Evolutionary conservation across 2,113 vertebrate species (phyloP).

Genomic region (Plotosus lineatus): DNA sequence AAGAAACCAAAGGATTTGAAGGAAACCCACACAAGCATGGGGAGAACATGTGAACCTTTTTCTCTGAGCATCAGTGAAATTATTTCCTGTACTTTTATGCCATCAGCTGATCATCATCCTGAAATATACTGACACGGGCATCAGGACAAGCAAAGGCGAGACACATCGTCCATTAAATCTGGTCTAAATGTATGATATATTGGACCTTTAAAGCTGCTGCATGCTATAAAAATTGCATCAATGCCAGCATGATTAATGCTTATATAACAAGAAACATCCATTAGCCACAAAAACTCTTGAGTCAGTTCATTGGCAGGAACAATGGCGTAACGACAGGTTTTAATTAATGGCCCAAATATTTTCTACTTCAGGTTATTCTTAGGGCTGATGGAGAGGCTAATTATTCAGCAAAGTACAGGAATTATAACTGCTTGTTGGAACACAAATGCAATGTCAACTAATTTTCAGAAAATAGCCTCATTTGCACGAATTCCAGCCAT

Average conservation of each 20-base stretch:
- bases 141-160: constrained; percentile 7
- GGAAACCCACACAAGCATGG: no score
- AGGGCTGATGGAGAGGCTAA: not conserved
- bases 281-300: constrained; percentile 11
- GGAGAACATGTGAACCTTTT: no score
- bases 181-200: constrained; percentile 4
- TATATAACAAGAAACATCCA: constrained; percentile 24
- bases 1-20: no score
- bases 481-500: not conserved
- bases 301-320: constrained; percentile 1
- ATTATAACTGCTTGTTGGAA: not conserved
- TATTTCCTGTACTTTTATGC: not conserved
- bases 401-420: not conserved
- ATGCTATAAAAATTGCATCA: constrained; percentile 6
- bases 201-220: constrained; percentile 18
- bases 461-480: constrained; percentile 5
- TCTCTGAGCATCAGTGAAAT: not conserved
- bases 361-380: constrained; percentile 4
- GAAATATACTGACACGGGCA: constrained; percentile 10
- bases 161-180: constrained; percentile 11
- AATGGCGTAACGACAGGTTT: not conserved
- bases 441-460: not conserved
- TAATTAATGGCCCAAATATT: constrained; percentile 7
- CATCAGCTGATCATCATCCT: not conserved
- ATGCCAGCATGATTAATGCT: not conserved